Conservation (phyloP, 1,140 invertebrate species). For the Myzus persicae region DNA sequence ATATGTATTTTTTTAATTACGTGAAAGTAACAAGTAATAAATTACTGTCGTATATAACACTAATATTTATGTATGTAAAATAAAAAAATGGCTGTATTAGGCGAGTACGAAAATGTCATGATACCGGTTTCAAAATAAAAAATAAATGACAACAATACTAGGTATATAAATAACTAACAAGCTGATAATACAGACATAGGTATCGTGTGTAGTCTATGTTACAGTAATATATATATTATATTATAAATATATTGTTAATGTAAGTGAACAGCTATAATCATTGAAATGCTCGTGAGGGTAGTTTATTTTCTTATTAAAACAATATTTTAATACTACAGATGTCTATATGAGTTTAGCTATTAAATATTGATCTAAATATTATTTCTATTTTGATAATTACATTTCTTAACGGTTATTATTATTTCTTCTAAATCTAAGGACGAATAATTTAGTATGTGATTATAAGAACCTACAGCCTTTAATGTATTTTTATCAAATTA, state of each 20-base stretch:
- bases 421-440: no score
- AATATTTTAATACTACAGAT: neutral
- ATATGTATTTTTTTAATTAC: neutral
- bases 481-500: no score
- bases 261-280: neutral
- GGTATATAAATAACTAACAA: no score
- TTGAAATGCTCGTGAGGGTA: neutral
- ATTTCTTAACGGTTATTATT: no score
- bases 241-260: neutral
- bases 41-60: neutral
- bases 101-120: neutral
- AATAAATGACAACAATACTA: neutral
- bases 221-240: neutral
- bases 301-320: neutral
- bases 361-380: no score
- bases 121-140: neutral
- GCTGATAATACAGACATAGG: neutral
- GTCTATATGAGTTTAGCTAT: neutral
- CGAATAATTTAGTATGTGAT: no score
- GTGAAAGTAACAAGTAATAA: constrained; percentile 16
- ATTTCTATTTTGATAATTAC: neutral
- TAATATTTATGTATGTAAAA: neutral
- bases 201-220: neutral
- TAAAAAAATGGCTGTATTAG: neutral
- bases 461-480: no score